Evolutionary conservation across 2,113 vertebrate genomes (phyloP).

Genomic region (Syngnathus scovelli): DNA sequence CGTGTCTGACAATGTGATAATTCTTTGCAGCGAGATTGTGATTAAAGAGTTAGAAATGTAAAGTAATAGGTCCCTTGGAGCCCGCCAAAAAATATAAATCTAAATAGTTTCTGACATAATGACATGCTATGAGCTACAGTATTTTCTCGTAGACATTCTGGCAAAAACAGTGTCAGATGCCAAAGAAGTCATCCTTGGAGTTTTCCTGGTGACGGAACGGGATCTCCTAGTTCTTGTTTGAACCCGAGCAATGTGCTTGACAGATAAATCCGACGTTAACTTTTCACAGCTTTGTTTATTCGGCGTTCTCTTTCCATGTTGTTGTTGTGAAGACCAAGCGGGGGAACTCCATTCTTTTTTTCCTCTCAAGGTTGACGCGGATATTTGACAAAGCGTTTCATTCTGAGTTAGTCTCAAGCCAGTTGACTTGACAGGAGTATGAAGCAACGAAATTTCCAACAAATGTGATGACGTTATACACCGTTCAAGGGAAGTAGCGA

Average conservation of each 20-base stretch:
- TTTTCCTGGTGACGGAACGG: not conserved
- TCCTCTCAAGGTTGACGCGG: slow-evolving; percentile 8
- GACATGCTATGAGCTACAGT: not conserved
- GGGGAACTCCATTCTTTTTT: not conserved
- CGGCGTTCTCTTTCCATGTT: not conserved
- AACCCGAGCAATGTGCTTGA: slow-evolving; percentile 22
- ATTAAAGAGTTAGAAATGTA: not conserved
- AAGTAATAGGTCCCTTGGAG: not conserved
- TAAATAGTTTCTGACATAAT: not conserved
- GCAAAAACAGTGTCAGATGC: not conserved
- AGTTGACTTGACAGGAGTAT: not conserved
- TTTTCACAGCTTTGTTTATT: slow-evolving; percentile 19
- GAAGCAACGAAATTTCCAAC: not conserved
- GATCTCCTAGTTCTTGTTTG: slow-evolving; percentile 35
- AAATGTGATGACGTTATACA: not conserved
- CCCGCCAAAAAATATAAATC: not conserved
- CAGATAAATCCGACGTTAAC: slow-evolving; percentile 9
- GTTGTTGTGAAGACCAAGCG: not conserved
- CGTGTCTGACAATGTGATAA: not conserved
- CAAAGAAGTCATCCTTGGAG: not conserved
- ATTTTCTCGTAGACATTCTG: not conserved
- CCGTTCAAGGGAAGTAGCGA: too few species aligned
- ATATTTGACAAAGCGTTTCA: slow-evolving; percentile 2
- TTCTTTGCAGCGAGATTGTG: not conserved
- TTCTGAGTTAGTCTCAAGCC: not conserved